A percentile compares a stretch with the other conserved stretches of the same genome.
phyloP scores from a whole-genome alignment of 92 coral and sea anemone species.

The Porites rus region DNA sequence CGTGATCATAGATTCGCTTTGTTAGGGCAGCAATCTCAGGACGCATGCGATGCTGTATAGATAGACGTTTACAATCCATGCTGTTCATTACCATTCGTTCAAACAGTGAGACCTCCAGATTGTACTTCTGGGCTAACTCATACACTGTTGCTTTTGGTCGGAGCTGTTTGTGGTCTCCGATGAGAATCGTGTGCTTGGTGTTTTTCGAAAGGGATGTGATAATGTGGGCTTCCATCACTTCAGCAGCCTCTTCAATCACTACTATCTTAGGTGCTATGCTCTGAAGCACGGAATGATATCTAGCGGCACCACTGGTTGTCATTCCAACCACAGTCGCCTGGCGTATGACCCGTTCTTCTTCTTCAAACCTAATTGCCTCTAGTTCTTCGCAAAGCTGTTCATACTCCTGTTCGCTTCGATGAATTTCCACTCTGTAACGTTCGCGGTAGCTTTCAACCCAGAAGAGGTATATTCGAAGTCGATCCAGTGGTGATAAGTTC shows the following conservation, averaged over 20 bases:
- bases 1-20: slow-evolving; percentile 66
- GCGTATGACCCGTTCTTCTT: slow-evolving; percentile 63
- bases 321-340: slow-evolving; percentile 77
- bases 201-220: slow-evolving; percentile 74
- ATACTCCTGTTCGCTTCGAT: slow-evolving; percentile 48
- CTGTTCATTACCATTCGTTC: slow-evolving; percentile 76
- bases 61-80: slow-evolving; percentile 67
- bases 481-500: slow-evolving; percentile 54
- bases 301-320: slow-evolving; percentile 90
- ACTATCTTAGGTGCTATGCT: slow-evolving; percentile 73
- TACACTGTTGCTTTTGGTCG: slow-evolving; percentile 84
- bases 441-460: slow-evolving; percentile 66
- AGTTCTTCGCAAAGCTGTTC: slow-evolving; percentile 40
- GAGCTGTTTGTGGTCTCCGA: slow-evolving; percentile 91
- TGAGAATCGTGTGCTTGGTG: slow-evolving; percentile 77
- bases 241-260: slow-evolving; percentile 89
- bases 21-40: slow-evolving; percentile 74
- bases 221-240: slow-evolving; percentile 85
- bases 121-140: slow-evolving; percentile 67
- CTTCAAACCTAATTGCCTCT: slow-evolving; percentile 12
- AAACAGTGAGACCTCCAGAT: slow-evolving; percentile 71
- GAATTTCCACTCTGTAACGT: slow-evolving; percentile 9
- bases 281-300: slow-evolving; percentile 61
- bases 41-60: slow-evolving; percentile 79
- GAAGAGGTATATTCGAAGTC: slow-evolving; percentile 69